These are phyloP conservation scores for Proteles cristata DNA, from an alignment of 2,113 vertebrate species.

Conservation along the genomic window DNA sequence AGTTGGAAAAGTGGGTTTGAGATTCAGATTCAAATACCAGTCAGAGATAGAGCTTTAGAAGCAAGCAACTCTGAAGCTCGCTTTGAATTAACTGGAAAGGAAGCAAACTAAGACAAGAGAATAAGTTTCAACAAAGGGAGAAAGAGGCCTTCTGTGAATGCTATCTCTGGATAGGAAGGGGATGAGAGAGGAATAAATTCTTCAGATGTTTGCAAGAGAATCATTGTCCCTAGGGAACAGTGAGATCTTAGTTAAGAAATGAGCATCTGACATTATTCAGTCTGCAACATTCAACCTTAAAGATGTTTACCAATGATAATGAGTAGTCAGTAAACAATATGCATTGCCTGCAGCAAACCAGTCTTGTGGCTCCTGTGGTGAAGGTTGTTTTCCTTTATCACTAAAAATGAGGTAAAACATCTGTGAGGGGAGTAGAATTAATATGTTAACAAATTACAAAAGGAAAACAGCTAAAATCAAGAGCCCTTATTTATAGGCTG, in stretches of 20 bases:
- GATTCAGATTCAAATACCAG: background rate
- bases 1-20: background rate
- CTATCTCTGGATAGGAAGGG: background rate
- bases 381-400: background rate
- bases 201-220: slow-evolving; percentile 11
- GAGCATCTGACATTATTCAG: background rate
- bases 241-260: background rate
- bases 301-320: background rate
- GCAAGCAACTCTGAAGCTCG: background rate
- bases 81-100: background rate
- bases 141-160: background rate
- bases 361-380: background rate
- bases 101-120: background rate
- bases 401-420: slow-evolving; percentile 6
- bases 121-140: background rate
- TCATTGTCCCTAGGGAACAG: background rate
- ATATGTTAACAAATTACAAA: background rate
- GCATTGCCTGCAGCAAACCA: background rate
- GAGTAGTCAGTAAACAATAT: background rate
- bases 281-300: background rate
- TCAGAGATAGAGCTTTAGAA: background rate
- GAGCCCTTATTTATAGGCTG: background rate
- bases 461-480: background rate
- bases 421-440: background rate
- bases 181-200: background rate